These are phyloP conservation scores for Parambassis ranga DNA, from an alignment of 2,797 vertebrate genomes.

Conservation along the genomic window DNA sequence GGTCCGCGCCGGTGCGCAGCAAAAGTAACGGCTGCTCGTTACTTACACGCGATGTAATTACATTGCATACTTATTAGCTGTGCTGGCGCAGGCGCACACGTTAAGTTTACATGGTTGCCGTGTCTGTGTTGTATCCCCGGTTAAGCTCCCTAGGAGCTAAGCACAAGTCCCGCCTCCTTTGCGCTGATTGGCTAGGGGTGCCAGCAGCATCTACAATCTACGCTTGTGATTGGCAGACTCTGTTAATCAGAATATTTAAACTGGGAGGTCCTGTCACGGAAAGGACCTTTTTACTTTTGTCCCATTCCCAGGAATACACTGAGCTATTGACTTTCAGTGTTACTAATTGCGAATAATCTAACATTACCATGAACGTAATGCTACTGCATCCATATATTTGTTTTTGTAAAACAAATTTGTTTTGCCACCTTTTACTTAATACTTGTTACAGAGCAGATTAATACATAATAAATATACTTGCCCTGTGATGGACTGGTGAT, in stretches of 20 bases:
- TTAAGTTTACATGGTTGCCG: not conserved
- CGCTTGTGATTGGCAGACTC: conserved; percentile 36
- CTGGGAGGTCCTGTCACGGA: not conserved
- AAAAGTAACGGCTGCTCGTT: not conserved
- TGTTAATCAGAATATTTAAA: conserved; percentile 4
- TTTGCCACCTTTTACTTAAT: too few species aligned
- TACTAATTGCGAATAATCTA: too few species aligned
- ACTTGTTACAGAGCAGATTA: too few species aligned
- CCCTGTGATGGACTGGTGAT: too few species aligned
- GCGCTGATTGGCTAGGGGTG: conserved; percentile 33
- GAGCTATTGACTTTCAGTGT: too few species aligned
- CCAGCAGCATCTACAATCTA: not conserved
- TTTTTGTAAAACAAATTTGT: too few species aligned
- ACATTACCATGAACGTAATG: too few species aligned
- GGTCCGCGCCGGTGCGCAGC: conserved; percentile 1
- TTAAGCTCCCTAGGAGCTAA: not conserved
- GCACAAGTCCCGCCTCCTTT: conserved; percentile 24
- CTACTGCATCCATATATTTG: too few species aligned
- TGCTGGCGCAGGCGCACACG: not conserved
- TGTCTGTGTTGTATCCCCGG: not conserved
- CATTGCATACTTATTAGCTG: not conserved
- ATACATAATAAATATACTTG: too few species aligned
- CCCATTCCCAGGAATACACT: too few species aligned
- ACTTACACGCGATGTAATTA: not conserved
- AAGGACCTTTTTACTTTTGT: too few species aligned